Percentiles rank a stretch among this genome's conserved stretches.
Evolutionary conservation across 2,113 vertebrate species (phyloP).

Genomic region (Lepidothrix coronata): DNA sequence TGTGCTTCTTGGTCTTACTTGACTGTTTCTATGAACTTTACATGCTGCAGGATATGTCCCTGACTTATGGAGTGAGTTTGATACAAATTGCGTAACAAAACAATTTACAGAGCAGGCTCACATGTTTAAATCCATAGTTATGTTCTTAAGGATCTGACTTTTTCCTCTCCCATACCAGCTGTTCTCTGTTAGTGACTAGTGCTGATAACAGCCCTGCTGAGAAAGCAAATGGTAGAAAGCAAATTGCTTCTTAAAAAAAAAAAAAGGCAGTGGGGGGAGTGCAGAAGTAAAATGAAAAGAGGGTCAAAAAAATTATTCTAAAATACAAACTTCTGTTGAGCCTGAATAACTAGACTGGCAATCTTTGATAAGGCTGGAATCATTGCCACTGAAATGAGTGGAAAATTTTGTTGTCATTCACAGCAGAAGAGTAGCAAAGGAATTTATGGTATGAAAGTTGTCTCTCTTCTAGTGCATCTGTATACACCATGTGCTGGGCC

Average conservation of each 20-base stretch:
- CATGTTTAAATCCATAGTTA: neutral
- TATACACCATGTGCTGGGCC: slow-evolving; percentile 65
- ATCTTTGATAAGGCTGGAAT: neutral
- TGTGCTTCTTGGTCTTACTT: slow-evolving; percentile 1
- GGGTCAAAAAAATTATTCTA: neutral
- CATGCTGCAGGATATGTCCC: neutral
- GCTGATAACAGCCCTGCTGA: slow-evolving; percentile 8
- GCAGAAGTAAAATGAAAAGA: neutral
- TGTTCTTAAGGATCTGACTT: neutral
- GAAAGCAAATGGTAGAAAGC: slow-evolving; percentile 41
- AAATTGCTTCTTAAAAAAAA: neutral
- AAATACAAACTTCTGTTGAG: neutral
- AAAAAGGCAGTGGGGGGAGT: accelerated
- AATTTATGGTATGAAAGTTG: slow-evolving; percentile 70
- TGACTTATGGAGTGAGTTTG: neutral
- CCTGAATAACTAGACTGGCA: neutral
- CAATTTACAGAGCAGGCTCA: neutral
- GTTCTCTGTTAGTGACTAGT: neutral
- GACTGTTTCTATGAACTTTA: slow-evolving; percentile 1
- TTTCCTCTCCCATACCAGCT: slow-evolving; percentile 48
- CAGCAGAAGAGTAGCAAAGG: slow-evolving; percentile 39
- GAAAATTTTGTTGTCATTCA: slow-evolving; percentile 57
- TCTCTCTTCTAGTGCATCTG: slow-evolving; percentile 50
- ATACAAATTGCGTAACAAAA: slow-evolving; percentile 17
- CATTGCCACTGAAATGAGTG: slow-evolving; percentile 7